phyloP scores from a whole-genome alignment of 2,797 vertebrate species.

The Gambelia wislizenii region DNA sequence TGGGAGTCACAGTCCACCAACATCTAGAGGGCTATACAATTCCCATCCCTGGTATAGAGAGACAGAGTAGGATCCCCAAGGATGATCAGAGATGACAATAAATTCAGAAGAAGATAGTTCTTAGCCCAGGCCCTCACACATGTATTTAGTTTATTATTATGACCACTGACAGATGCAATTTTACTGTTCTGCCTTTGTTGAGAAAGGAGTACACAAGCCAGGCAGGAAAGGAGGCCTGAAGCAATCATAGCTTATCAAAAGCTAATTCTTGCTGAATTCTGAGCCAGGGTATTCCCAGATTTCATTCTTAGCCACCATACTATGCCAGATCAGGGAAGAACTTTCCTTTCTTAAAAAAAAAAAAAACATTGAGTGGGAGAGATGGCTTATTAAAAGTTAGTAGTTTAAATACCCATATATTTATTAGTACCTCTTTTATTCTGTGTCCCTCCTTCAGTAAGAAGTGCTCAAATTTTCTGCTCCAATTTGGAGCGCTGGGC shows the following conservation, averaged over 20 bases:
- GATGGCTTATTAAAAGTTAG: constrained; percentile 31
- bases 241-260: not conserved
- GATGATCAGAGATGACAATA: not conserved
- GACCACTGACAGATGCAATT: not conserved
- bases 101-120: not conserved
- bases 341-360: constrained; percentile 11
- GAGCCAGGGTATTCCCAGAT: not conserved
- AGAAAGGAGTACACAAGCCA: not conserved
- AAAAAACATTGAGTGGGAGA: not conserved
- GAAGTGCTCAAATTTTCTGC: not conserved
- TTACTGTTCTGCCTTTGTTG: not conserved
- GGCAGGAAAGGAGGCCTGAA: not conserved
- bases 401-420: constrained; percentile 59
- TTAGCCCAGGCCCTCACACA: not conserved
- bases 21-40: no score
- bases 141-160: not conserved
- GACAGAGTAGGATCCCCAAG: not conserved
- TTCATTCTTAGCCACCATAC: not conserved
- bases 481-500: not conserved
- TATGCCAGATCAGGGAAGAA: not conserved
- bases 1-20: no score
- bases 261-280: not conserved
- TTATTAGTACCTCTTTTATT: constrained; percentile 19
- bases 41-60: not conserved
- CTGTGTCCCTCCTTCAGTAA: not conserved